A percentile compares a stretch with the other conserved stretches of the same genome.
Conservation (phyloP, 2,113 vertebrate species). For the Corapipo altera region DNA sequence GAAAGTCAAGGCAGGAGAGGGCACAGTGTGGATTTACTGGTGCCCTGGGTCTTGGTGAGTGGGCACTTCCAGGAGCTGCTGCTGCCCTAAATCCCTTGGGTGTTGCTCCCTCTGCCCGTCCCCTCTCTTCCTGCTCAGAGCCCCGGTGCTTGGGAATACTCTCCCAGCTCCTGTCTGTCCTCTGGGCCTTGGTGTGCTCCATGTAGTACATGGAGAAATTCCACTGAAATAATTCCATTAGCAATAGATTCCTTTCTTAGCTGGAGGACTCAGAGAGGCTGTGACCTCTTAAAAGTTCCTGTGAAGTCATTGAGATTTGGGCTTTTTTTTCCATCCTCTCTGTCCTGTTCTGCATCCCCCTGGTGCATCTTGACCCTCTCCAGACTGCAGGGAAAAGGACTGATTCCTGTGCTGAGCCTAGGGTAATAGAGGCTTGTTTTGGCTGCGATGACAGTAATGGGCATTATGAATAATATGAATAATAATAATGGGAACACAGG, state of each 20-base stretch:
- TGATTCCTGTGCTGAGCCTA: neutral
- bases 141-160: neutral
- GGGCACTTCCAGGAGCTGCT: neutral
- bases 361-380: neutral
- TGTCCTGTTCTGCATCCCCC: neutral
- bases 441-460: neutral
- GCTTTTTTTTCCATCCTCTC: neutral
- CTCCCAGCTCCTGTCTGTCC: neutral
- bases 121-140: neutral
- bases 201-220: fast-evolving
- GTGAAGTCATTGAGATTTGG: neutral
- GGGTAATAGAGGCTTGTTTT: neutral
- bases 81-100: fast-evolving
- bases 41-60: neutral
- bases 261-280: neutral
- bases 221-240: neutral
- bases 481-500: fast-evolving
- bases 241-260: neutral
- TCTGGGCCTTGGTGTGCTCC: neutral
- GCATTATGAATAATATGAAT: neutral
- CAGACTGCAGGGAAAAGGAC: neutral
- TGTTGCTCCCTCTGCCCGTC: neutral
- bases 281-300: neutral
- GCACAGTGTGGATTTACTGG: fast-evolving
- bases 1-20: neutral